These are phyloP conservation scores for Naja naja DNA, from an alignment of 2,113 vertebrate genomes.

Conservation along the genomic window DNA sequence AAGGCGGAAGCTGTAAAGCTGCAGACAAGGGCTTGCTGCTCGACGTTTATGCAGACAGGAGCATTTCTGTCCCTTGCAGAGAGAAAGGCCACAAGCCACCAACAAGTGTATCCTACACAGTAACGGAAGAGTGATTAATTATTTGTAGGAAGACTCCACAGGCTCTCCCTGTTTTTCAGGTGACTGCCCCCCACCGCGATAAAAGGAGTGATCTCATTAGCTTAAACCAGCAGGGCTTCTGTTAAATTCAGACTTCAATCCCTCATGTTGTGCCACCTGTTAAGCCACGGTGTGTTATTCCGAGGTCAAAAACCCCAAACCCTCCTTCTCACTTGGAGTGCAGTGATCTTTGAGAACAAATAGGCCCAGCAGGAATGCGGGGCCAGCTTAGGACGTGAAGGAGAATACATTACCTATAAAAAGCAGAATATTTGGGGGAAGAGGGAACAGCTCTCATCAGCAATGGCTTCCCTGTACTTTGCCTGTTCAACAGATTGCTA, in stretches of 20 bases:
- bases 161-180: background rate
- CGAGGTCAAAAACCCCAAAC: slow-evolving; percentile 27
- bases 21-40: background rate
- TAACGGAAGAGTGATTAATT: slow-evolving; percentile 35
- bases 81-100: background rate
- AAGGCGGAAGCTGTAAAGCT: background rate
- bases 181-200: slow-evolving; percentile 13
- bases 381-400: slow-evolving; percentile 1
- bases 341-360: slow-evolving; percentile 27
- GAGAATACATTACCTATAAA: background rate
- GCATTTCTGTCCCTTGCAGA: background rate
- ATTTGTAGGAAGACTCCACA: slow-evolving; percentile 1
- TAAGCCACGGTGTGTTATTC: background rate
- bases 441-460: background rate
- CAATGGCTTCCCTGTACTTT: background rate
- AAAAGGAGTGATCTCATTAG: slow-evolving; percentile 40
- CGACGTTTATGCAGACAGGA: background rate
- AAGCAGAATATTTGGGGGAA: background rate
- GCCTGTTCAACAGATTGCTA: background rate
- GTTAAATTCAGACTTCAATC: slow-evolving; percentile 21
- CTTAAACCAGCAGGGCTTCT: slow-evolving; percentile 13
- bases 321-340: background rate
- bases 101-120: background rate
- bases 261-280: slow-evolving; percentile 9
- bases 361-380: slow-evolving; percentile 15